A percentile compares a stretch with the other conserved stretches of the same genome.
Conservation (phyloP, 2,797 vertebrate species). For the Mus minutoides region DNA sequence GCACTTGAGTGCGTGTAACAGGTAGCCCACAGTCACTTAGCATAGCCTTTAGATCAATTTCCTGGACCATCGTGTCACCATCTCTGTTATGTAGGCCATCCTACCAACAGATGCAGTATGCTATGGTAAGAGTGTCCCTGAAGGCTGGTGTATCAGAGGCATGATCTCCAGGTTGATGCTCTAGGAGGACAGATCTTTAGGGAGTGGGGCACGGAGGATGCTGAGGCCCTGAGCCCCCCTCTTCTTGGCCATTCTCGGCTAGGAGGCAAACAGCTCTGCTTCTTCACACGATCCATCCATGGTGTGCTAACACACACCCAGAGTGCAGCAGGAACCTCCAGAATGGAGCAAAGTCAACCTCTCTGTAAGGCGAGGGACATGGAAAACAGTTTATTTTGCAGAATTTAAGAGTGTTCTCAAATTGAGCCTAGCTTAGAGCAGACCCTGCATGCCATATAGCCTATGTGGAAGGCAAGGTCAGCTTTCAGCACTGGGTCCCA, state of each 20-base stretch:
- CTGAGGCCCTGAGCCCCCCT: neutral
- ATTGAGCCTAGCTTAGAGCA: neutral
- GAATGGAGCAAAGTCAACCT: neutral
- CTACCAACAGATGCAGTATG: neutral
- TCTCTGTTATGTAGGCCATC: neutral
- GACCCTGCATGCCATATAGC: neutral
- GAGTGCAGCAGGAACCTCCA: neutral
- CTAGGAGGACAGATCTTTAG: neutral
- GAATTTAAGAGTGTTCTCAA: too few relatives aligned
- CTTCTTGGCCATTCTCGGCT: neutral
- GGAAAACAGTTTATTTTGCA: neutral
- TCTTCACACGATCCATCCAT: neutral
- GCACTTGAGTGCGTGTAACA: neutral
- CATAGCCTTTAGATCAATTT: neutral
- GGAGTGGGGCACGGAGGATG: neutral
- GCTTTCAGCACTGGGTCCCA: neutral
- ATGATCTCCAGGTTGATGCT: neutral
- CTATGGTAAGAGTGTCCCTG: neutral
- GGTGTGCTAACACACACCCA: neutral
- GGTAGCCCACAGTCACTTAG: neutral
- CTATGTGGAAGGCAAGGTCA: neutral
- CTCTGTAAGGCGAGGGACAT: neutral
- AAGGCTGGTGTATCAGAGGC: neutral
- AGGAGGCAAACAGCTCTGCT: neutral
- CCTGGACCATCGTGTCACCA: too few relatives aligned